Evolutionary conservation across 2,888 invertebrate species (phyloP).

Genomic region (Syrista parreyssii): DNA sequence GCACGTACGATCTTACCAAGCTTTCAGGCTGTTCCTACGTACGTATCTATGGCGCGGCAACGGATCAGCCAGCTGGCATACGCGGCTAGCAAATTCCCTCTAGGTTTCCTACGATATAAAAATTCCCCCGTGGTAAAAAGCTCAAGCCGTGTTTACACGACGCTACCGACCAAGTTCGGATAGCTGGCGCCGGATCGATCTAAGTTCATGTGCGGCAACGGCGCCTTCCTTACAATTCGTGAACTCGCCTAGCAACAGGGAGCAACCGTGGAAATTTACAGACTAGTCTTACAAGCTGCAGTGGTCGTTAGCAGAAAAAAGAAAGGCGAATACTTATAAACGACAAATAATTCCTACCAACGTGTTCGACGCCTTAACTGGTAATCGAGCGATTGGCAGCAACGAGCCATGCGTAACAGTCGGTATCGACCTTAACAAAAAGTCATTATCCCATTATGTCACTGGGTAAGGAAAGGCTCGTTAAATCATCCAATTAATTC

Average conservation of each 20-base stretch:
- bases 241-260: conserved; percentile 51
- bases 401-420: not conserved
- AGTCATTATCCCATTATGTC: not conserved
- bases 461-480: not conserved
- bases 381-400: not conserved
- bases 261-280: not conserved
- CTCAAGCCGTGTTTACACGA: not conserved
- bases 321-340: not conserved
- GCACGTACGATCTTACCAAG: not conserved
- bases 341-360: not conserved
- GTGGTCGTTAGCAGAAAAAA: not conserved
- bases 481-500: conserved; percentile 48
- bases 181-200: conserved; percentile 41
- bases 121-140: not conserved
- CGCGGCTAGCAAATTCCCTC: not conserved
- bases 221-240: conserved; percentile 45
- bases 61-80: not conserved
- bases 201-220: conserved; percentile 46
- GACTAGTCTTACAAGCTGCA: not conserved
- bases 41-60: not conserved
- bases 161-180: conserved; percentile 10
- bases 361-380: not conserved
- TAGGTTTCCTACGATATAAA: not conserved
- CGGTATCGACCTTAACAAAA: not conserved
- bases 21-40: not conserved